Evolutionary conservation across 1,140 invertebrate genomes (phyloP), one percentile per base, ranked within the genome.

Genomic region (Homarus americanus): DNA sequence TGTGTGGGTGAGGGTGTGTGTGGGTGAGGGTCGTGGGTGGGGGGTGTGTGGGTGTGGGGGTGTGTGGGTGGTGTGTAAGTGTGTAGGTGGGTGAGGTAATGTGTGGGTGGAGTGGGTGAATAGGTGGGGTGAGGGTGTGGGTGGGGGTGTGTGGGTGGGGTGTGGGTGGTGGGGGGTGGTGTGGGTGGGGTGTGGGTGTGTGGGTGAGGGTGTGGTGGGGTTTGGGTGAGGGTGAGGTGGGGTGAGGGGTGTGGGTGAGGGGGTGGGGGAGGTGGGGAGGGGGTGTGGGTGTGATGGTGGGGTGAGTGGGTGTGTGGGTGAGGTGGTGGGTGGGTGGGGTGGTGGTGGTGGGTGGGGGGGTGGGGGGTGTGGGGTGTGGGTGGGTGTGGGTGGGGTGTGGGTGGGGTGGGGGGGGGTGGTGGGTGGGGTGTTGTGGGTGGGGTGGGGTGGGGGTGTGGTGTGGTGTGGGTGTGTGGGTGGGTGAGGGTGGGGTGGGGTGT

Each of bases 271-370:
- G 24, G 4, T 5, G 24, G 24, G 24, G 66, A 28, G 7, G 24
- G 7, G 20, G 66, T 72, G 66, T 72, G 24, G 4, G 66, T 72
- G 73, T 38, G 34, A 5, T n/a, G n/a, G n/a, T n/a, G n/a, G n/a
- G n/a, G 32, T 34, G 34, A 5, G 73, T 36, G 73, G 5, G 73
- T 76, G 73, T 76, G 73, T 34, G 73, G 5, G 73, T 76, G 73
- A 10, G 34, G 5, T 4, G 5, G 73, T 36, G 73, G 5, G 73
- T 34, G 34, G 5, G 34, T 7, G 73, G 28, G 24, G 28, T n/a
- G 24, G 72, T 36, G 73, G 3, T 9, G 4, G 73, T 34, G 69
- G 15, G 69, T 73, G 69, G 15, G 28, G 15, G 73, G 17, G 34
- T 76, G 2, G 36, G 34, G 40, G 1, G 75, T 78, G 73, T 75